Percentiles rank a stretch among this genome's conserved stretches.
These are phyloP conservation scores for Eulemur macaco DNA, from an alignment of 2,113 vertebrate genomes.

Conservation along the genomic window DNA sequence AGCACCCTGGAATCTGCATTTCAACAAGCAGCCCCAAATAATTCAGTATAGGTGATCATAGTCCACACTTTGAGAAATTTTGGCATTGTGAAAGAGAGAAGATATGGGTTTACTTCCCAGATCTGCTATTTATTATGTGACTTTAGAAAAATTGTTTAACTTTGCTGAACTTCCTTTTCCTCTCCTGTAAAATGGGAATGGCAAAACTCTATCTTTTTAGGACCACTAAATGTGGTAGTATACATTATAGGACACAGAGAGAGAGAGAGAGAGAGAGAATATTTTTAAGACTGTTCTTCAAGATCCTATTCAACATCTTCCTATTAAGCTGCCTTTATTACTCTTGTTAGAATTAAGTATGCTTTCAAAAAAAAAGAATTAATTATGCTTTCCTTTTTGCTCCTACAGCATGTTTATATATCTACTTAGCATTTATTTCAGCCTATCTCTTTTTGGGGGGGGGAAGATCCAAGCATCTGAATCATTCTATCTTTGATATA, in stretches of 20 bases:
- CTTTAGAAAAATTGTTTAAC: not conserved
- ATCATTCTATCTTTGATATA: not conserved
- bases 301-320: not conserved
- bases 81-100: not conserved
- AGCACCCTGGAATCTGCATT: not conserved
- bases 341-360: conserved; percentile 4
- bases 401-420: not conserved
- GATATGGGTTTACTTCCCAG: not conserved
- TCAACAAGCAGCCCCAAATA: not conserved
- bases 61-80: not conserved
- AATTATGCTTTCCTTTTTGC: not conserved
- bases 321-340: not conserved
- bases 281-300: conserved; percentile 1
- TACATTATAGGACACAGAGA: not conserved
- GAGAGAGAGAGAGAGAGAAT: not conserved
- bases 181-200: not conserved
- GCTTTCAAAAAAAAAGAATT: not conserved
- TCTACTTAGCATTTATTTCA: conserved; percentile 35
- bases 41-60: not conserved
- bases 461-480: too few relatives aligned
- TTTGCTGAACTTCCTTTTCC: not conserved
- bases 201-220: not conserved
- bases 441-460: not conserved
- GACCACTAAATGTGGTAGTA: not conserved
- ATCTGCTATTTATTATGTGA: not conserved